Conservation (phyloP, 2,797 vertebrate species). For the Podargus strigoides region DNA sequence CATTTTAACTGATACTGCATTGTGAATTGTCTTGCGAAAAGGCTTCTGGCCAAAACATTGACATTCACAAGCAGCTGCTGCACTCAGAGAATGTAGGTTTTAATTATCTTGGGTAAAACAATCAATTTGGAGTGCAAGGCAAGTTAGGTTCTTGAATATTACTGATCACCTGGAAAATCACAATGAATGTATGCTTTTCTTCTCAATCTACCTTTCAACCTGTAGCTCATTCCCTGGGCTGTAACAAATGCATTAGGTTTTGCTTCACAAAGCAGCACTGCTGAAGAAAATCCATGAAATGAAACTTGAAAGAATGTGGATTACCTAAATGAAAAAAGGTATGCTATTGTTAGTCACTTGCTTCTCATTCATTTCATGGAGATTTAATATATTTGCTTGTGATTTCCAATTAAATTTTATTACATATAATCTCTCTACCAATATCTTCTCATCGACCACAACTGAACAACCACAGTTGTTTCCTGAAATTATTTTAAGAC, state of each 20-base stretch:
- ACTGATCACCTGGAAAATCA: slow-evolving; percentile 52
- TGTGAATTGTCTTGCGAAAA: slow-evolving; percentile 49
- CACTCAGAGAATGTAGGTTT: slow-evolving; percentile 29
- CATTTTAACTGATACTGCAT: slow-evolving; percentile 1
- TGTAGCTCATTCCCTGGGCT: background rate
- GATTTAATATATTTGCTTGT: background rate
- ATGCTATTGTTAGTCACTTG: background rate
- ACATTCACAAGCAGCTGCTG: slow-evolving; percentile 42
- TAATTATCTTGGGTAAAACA: slow-evolving; percentile 53
- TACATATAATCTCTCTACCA: background rate
- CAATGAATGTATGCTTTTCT: slow-evolving; percentile 5
- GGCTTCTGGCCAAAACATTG: slow-evolving; percentile 45
- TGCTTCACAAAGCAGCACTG: background rate
- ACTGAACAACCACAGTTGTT: background rate
- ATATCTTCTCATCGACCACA: background rate
- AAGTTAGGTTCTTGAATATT: slow-evolving; percentile 37
- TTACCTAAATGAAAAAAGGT: background rate
- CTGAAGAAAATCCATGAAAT: slow-evolving; percentile 22
- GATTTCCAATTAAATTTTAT: background rate
- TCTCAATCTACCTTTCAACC: slow-evolving; percentile 7
- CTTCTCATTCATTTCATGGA: background rate
- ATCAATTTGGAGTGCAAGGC: slow-evolving; percentile 30
- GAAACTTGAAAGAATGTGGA: background rate
- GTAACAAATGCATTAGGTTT: slow-evolving; percentile 27
- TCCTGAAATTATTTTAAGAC: background rate